phyloP scores from a whole-genome alignment of 2,113 vertebrate species.

The Amphilophus citrinellus region DNA sequence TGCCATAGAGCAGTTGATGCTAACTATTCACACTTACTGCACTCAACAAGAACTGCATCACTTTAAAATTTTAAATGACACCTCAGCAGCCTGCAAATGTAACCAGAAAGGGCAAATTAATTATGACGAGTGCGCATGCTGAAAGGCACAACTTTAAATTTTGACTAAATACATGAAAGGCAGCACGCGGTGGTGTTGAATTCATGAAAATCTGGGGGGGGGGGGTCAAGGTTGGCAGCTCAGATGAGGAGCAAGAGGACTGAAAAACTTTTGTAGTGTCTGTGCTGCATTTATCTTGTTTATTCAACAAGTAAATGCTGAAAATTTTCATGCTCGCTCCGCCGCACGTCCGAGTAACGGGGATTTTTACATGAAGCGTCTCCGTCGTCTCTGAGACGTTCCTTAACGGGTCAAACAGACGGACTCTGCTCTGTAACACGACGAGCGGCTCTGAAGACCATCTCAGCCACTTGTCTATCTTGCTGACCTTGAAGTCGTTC shows the following conservation, averaged over 20 bases:
- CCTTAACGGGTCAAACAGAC: neutral
- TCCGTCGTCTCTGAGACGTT: neutral
- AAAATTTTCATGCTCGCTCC: neutral
- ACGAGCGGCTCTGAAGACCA: neutral
- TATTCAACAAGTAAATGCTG: neutral
- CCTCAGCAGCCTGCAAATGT: neutral
- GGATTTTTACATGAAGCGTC: neutral
- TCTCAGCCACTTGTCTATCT: neutral
- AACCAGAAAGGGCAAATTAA: neutral
- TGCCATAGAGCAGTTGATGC: neutral
- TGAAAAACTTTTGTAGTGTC: neutral
- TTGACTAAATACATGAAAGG: neutral
- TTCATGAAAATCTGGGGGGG: accelerated
- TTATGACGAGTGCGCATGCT: neutral
- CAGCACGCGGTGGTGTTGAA: neutral
- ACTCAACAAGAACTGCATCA: accelerated
- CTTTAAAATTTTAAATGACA: neutral
- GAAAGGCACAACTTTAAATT: neutral
- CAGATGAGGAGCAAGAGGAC: accelerated
- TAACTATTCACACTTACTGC: neutral
- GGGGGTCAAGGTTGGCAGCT: neutral
- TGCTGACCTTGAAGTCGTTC: neutral
- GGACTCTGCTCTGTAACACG: neutral
- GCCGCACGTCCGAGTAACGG: accelerated
- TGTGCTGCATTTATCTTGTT: neutral